Evolutionary conservation across 2,797 vertebrate species (phyloP).

Genomic region (Tokudaia tokunoshimensis): DNA sequence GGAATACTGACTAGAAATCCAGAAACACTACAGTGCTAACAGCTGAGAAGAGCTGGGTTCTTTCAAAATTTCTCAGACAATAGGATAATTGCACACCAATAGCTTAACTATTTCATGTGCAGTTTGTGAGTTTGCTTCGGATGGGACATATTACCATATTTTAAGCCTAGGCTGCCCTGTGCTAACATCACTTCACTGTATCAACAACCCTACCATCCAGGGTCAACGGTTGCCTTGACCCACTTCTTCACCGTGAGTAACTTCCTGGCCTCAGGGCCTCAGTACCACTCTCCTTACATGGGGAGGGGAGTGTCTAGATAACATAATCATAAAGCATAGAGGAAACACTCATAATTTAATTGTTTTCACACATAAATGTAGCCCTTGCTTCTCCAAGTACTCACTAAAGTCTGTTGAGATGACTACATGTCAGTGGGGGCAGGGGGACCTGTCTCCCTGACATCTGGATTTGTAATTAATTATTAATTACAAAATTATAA

Average conservation of each 20-base stretch:
- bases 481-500: slow-evolving; percentile 11
- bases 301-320: neutral
- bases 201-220: neutral
- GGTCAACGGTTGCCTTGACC: neutral
- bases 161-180: neutral
- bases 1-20: neutral
- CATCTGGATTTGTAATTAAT: neutral
- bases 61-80: neutral
- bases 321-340: neutral
- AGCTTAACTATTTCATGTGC: neutral
- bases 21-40: neutral
- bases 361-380: neutral
- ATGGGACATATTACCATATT: neutral
- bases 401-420: neutral
- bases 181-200: neutral
- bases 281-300: neutral
- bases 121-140: neutral
- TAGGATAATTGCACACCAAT: neutral
- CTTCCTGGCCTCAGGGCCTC: neutral
- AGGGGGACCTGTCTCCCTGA: neutral
- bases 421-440: neutral
- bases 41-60: neutral
- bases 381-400: neutral
- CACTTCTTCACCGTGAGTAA: neutral
- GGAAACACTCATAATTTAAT: neutral